Evolutionary conservation across 2,113 vertebrate genomes (phyloP).

Genomic region (Pithys albifrons): DNA sequence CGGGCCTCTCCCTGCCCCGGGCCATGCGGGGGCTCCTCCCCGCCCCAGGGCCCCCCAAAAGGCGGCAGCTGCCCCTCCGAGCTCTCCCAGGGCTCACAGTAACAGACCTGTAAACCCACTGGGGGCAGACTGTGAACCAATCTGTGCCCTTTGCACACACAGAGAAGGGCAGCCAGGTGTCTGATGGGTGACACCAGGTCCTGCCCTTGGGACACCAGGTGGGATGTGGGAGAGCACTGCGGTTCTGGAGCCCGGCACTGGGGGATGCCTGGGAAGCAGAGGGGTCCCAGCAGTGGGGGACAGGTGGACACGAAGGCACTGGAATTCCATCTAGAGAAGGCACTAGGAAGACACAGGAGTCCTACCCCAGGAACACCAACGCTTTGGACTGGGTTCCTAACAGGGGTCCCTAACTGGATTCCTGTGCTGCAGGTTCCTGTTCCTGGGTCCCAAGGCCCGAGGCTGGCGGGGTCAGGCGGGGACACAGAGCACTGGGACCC

Average conservation of each 20-base stretch:
- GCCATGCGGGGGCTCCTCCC: not conserved
- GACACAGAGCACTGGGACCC: too few relatives aligned
- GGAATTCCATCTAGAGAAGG: not conserved
- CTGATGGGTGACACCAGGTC: not conserved
- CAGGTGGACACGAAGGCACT: not conserved
- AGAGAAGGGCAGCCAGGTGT: too few relatives aligned
- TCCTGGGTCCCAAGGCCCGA: too few relatives aligned
- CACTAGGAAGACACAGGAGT: not conserved
- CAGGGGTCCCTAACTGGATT: not conserved
- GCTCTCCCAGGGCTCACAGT: not conserved
- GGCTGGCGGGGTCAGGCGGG: too few relatives aligned
- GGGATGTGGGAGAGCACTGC: not conserved
- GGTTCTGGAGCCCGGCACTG: not conserved
- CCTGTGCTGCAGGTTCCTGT: not conserved
- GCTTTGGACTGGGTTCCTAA: not conserved
- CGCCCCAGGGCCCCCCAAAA: accelerated
- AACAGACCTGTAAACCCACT: not conserved
- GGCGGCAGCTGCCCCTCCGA: not conserved
- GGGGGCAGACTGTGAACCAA: not conserved
- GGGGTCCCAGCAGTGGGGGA: not conserved
- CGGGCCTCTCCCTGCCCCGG: not conserved
- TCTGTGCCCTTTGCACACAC: not conserved
- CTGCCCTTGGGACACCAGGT: not conserved
- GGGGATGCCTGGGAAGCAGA: not conserved
- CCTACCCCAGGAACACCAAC: not conserved